These are phyloP conservation scores for Drosophila bunnanda DNA, from an alignment of 2,888 invertebrate species.

Conservation along the genomic window DNA sequence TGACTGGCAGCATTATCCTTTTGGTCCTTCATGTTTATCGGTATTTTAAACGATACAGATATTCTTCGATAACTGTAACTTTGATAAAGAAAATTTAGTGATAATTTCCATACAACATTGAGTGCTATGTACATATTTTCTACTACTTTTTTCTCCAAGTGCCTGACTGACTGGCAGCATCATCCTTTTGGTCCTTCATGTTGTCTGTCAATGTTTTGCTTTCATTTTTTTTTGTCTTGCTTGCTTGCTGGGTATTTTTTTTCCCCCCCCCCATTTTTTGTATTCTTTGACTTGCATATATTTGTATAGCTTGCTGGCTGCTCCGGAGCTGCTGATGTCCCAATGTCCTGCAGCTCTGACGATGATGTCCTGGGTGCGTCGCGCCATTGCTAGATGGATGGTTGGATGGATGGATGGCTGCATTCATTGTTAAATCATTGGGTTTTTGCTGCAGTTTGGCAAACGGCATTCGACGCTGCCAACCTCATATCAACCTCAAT, in stretches of 20 bases:
- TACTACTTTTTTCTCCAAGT: background rate
- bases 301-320: conserved; percentile 63
- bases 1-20: no score
- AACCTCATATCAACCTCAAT: conserved; percentile 72
- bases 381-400: conserved; percentile 27
- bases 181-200: conserved; percentile 59
- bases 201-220: conserved; percentile 78
- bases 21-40: no score
- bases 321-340: conserved; percentile 17
- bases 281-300: conserved; percentile 50
- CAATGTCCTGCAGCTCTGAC: conserved; percentile 19
- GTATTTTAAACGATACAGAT: no score
- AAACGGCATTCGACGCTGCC: conserved; percentile 69
- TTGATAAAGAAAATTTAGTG: background rate
- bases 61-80: background rate
- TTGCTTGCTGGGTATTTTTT: conserved; percentile 1
- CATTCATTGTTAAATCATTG: conserved; percentile 82
- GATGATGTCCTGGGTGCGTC: conserved; percentile 37
- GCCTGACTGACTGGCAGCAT: conserved; percentile 23
- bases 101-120: background rate
- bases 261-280: background rate
- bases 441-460: conserved; percentile 81
- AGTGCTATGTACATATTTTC: background rate
- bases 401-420: conserved; percentile 48
- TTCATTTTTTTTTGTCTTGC: conserved; percentile 58